phyloP scores from a whole-genome alignment of 2,888 invertebrate genomes.

The Himalopsyche kuldschensis region DNA sequence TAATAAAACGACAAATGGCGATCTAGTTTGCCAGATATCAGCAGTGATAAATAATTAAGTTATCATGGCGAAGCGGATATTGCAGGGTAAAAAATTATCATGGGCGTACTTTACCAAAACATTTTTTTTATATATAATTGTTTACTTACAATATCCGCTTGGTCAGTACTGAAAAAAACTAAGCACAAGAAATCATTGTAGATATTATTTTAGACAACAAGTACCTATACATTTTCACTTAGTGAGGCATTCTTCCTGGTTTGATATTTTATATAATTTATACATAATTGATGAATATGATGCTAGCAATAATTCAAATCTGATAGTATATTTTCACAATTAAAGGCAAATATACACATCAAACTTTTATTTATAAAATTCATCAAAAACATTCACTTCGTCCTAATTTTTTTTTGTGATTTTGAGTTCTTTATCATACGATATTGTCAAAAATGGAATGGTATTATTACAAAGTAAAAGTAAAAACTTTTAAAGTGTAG shows the following conservation, averaged over 20 bases:
- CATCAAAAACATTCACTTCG: constrained; percentile 24
- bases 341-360: constrained; percentile 37
- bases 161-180: background rate
- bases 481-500: constrained; percentile 2
- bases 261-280: background rate
- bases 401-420: constrained; percentile 16
- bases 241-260: background rate
- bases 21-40: background rate
- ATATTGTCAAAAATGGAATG: constrained; percentile 40
- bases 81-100: background rate
- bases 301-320: background rate
- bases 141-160: background rate
- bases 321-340: constrained; percentile 23
- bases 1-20: background rate
- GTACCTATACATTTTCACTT: background rate
- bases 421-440: background rate
- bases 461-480: constrained; percentile 18
- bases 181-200: background rate
- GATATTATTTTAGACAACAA: background rate
- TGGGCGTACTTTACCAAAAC: background rate
- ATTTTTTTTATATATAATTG: background rate
- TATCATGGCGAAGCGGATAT: background rate
- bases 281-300: background rate
- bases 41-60: background rate
- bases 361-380: constrained; percentile 26